Conservation (phyloP, 1,140 invertebrate genomes). For the Physella acuta region DNA sequence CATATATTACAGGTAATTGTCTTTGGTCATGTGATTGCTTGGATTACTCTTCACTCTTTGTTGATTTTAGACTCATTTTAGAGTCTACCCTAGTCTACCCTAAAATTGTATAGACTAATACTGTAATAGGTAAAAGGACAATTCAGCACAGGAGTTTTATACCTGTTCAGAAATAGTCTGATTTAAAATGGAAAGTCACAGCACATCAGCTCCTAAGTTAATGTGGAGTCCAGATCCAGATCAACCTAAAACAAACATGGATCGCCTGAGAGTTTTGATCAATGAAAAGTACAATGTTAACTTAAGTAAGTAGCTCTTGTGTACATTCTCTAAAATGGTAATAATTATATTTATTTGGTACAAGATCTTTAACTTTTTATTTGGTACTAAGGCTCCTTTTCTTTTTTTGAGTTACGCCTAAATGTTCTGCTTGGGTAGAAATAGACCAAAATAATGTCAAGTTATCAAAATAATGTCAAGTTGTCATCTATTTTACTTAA, state of each 20-base stretch:
- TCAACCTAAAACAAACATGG: slow-evolving; percentile 43
- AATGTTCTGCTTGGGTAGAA: no score
- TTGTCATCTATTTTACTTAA: neutral
- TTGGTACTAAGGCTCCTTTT: neutral
- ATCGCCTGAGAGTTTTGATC: slow-evolving; percentile 43
- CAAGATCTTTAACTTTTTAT: neutral
- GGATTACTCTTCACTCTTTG: no score
- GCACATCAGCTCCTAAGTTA: slow-evolving; percentile 6
- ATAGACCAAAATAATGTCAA: no score
- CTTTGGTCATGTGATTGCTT: no score
- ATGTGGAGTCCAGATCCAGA: slow-evolving; percentile 49
- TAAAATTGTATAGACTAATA: no score
- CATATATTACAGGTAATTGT: no score
- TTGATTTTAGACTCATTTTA: no score
- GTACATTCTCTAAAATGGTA: neutral
- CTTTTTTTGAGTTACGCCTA: neutral
- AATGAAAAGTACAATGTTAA: slow-evolving; percentile 46
- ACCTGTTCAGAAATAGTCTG: no score
- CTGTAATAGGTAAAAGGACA: no score
- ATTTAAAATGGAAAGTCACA: no score
- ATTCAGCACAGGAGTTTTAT: no score
- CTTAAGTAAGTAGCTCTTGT: slow-evolving; percentile 42
- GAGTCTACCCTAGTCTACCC: no score
- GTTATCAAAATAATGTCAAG: neutral
- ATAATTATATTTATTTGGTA: neutral